A percentile compares a stretch with the other conserved stretches of the same genome.
Evolutionary conservation across 2,797 vertebrate species (phyloP).

Genomic region (Gallinago solitaria): DNA sequence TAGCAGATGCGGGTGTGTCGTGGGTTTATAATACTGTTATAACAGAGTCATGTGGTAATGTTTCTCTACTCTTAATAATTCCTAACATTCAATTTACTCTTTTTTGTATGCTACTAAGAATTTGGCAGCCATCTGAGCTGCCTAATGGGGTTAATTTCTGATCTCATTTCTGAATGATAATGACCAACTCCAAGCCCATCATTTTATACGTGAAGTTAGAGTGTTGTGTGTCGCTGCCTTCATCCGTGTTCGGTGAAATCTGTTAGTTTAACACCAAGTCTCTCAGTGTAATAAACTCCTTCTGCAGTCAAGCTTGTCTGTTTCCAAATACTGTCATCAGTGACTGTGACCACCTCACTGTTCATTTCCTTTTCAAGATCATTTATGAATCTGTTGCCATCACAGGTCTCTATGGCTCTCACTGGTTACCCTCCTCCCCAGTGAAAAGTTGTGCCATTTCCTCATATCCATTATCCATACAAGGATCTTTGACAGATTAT

Average conservation of each 20-base stretch:
- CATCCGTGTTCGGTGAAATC: background rate
- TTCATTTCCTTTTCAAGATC: background rate
- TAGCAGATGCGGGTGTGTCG: background rate
- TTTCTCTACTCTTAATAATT: background rate
- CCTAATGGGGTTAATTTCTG: background rate
- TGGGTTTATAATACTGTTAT: background rate
- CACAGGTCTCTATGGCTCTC: background rate
- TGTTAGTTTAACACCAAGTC: background rate
- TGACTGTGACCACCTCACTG: background rate
- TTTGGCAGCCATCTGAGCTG: background rate
- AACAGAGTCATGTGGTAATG: background rate
- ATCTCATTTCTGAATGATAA: background rate
- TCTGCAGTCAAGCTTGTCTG: background rate
- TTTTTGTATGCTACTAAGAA: background rate
- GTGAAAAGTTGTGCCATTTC: background rate
- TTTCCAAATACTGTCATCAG: background rate
- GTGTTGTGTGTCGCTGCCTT: background rate
- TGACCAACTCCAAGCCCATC: background rate
- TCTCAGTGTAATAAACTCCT: background rate
- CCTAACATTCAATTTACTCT: background rate
- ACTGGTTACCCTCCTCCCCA: background rate
- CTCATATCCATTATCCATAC: fast-evolving
- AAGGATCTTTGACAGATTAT: background rate
- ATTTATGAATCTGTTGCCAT: background rate
- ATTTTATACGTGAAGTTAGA: background rate